phyloP scores from a whole-genome alignment of 2,797 vertebrate species.

The Discoglossus pictus region DNA sequence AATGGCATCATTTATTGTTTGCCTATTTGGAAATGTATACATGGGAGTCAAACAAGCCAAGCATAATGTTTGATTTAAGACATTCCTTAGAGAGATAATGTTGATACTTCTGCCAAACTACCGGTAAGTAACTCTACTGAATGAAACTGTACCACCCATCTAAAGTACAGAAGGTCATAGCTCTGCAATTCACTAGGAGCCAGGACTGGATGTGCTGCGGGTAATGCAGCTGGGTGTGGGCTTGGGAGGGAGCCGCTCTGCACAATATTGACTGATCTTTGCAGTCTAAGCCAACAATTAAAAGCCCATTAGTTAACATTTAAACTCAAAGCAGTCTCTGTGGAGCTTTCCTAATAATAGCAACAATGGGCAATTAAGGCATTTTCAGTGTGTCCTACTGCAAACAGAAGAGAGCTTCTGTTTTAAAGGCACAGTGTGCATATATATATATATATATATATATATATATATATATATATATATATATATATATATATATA shows the following conservation, averaged over 20 bases:
- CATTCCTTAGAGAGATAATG: not conserved
- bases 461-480: no score
- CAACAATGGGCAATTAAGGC: no score
- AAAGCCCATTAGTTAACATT: not conserved
- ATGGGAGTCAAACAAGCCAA: not conserved
- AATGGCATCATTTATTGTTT: no score
- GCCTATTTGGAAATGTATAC: no score
- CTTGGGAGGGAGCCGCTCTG: not conserved
- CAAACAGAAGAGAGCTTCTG: not conserved
- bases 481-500: no score
- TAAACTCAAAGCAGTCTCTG: no score
- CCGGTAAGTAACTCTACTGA: constrained; percentile 30
- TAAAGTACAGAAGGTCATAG: constrained; percentile 36
- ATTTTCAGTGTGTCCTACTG: no score
- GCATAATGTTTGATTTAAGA: constrained; percentile 12
- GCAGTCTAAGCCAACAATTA: not conserved
- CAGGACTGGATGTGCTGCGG: not conserved
- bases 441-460: no score
- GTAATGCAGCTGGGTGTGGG: not conserved
- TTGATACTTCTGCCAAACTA: constrained; percentile 19
- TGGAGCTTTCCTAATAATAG: no score
- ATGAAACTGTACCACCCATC: constrained; percentile 14
- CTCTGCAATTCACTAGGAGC: not conserved
- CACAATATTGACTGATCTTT: not conserved
- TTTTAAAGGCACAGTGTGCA: not conserved